Evolutionary conservation across 2,888 invertebrate species (phyloP), one percentile per base, ranked within the genome.

Genomic region (Cyclophora punctaria): DNA sequence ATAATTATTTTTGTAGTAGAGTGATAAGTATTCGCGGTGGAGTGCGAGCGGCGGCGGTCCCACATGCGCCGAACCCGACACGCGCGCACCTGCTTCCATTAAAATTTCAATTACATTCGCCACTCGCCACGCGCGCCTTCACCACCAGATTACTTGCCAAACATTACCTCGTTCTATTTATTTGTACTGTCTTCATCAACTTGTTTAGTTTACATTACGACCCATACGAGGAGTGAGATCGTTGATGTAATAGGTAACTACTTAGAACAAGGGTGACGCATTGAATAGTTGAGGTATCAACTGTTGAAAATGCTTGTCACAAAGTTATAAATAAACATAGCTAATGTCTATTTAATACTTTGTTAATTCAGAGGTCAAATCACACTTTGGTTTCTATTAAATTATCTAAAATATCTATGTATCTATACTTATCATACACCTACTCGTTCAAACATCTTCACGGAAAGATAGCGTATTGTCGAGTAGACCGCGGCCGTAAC

Each of bases 101-200:
- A 60, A 63, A 60, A 58, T 58, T 63, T 57, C 62, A 61, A 64
- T 64, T 60, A 64, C 60, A 48, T 48, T 51, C 59, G 50, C 54
- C 57, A 51, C 56, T 53, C 49, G 55, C 6, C 6, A 4, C 33
- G 33, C 3, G 20, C 42, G 37, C 4, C 37, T 5, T 37, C 5
- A 37, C 37, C 37, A 5, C 37, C 37, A 5, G 55, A 53, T 55
- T 55, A 56, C 52, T 56, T 52, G 35, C 50, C 51, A 60, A 58
- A 60, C 58, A 58, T 58, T 49, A 55, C 53, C 50, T 48, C 48
- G 50, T 48, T 47, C 51, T 58, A 57, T 60, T 58, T 60, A 57
- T 58, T 60, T 58, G 54, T 51, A 48, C 51, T 57, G 52, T 48
- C 51, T 47, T 48, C 51, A 46, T 47, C 50, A 47, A 44, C 20